Evolutionary conservation across 1,140 invertebrate genomes (phyloP).

Genomic region (Centruroides sculpturatus): DNA sequence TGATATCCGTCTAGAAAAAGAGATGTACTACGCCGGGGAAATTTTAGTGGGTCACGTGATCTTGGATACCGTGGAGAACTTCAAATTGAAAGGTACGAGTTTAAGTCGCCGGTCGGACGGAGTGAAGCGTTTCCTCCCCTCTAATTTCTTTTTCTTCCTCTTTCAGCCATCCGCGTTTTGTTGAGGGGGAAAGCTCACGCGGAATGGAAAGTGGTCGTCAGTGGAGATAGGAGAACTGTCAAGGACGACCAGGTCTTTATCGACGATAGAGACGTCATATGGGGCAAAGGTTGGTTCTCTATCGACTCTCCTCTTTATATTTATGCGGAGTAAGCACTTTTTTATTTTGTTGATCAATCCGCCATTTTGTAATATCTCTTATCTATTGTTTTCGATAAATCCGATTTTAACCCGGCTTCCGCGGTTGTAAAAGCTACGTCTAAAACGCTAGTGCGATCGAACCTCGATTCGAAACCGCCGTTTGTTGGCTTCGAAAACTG

Average conservation of each 20-base stretch:
- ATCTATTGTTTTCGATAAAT: too few relatives aligned
- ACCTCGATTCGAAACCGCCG: too few relatives aligned
- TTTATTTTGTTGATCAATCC: too few relatives aligned
- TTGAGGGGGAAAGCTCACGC: slow-evolving; percentile 62
- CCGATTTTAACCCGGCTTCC: too few relatives aligned
- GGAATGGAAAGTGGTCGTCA: slow-evolving; percentile 66
- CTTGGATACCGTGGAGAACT: slow-evolving; percentile 57
- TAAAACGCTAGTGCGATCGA: too few relatives aligned
- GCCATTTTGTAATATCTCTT: too few relatives aligned
- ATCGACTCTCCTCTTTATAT: background rate
- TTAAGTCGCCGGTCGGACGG: too few relatives aligned
- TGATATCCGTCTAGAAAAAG: slow-evolving; percentile 58
- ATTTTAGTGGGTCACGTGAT: slow-evolving; percentile 48
- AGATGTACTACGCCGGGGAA: slow-evolving; percentile 63
- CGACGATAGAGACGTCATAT: slow-evolving; percentile 56
- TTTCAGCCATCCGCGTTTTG: slow-evolving; percentile 53
- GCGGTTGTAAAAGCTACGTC: too few relatives aligned
- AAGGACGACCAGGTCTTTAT: slow-evolving; percentile 71
- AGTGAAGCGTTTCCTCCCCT: too few relatives aligned
- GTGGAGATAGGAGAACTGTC: slow-evolving; percentile 55
- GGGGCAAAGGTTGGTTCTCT: slow-evolving; percentile 52
- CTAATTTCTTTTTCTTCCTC: slow-evolving; percentile 17
- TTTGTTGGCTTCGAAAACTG: too few relatives aligned
- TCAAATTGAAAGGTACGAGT: slow-evolving; percentile 47
- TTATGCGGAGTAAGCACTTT: background rate